These are phyloP conservation scores for Cyanoderma ruficeps DNA, from an alignment of 2,113 vertebrate species.

Conservation along the genomic window DNA sequence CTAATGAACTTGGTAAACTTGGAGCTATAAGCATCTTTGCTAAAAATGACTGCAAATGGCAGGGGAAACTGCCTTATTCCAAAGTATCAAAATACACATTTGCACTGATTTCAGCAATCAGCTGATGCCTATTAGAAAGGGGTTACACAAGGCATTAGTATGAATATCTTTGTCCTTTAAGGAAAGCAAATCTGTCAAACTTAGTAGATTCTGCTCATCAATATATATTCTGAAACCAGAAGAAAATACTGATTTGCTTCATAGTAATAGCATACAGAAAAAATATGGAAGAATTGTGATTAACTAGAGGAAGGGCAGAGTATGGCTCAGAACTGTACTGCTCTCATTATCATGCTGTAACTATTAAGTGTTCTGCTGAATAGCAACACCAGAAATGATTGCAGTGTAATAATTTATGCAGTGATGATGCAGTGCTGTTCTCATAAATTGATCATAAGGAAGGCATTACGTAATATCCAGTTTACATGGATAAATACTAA, in stretches of 20 bases:
- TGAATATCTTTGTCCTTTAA: background rate
- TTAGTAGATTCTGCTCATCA: background rate
- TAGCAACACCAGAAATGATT: background rate
- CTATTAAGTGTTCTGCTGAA: background rate
- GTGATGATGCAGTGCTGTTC: background rate
- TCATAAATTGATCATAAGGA: background rate
- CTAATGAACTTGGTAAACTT: slow-evolving; percentile 26
- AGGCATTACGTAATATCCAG: background rate
- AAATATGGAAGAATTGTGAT: background rate
- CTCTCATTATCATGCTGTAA: background rate
- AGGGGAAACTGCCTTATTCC: background rate
- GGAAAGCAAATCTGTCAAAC: background rate
- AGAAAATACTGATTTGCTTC: background rate
- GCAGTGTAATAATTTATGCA: background rate
- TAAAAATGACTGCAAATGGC: slow-evolving; percentile 21
- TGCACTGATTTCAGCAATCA: background rate
- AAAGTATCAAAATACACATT: background rate
- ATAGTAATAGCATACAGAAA: background rate
- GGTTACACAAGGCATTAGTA: background rate
- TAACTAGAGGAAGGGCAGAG: background rate
- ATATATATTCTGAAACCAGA: slow-evolving; percentile 18
- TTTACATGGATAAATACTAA: background rate
- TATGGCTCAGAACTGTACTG: background rate
- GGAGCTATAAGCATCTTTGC: background rate
- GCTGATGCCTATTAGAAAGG: background rate